Evolutionary conservation across 2,113 vertebrate genomes (phyloP).

Genomic region (Gymnarchus niloticus): DNA sequence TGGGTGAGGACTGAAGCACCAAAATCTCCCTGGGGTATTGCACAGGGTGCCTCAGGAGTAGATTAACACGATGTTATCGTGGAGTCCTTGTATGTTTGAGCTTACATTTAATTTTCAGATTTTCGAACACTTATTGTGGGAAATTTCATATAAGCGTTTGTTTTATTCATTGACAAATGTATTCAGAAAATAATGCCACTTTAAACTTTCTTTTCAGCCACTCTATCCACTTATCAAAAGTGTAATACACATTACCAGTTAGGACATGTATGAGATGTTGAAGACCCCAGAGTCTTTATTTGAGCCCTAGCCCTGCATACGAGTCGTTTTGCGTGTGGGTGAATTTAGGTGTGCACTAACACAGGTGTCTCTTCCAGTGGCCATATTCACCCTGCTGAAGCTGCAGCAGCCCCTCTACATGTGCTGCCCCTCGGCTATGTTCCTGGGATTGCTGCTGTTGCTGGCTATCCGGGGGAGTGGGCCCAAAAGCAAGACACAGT

Average conservation of each 20-base stretch:
- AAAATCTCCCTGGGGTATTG: background rate
- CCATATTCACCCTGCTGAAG: slow-evolving; percentile 62
- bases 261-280: background rate
- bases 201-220: too few relatives aligned
- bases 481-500: background rate
- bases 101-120: too few relatives aligned
- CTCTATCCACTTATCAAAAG: too few relatives aligned
- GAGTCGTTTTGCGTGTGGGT: background rate
- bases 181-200: too few relatives aligned
- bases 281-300: too few relatives aligned
- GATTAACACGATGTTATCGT: background rate
- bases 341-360: background rate
- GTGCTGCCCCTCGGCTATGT: background rate
- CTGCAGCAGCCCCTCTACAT: slow-evolving; percentile 60
- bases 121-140: too few relatives aligned
- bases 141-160: too few relatives aligned
- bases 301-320: background rate
- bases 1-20: slow-evolving; percentile 53
- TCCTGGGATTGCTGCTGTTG: slow-evolving; percentile 26
- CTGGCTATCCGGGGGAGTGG: background rate
- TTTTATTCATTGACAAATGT: too few relatives aligned
- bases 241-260: too few relatives aligned
- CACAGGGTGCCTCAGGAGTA: background rate
- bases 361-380: slow-evolving; percentile 50
- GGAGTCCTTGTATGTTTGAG: background rate